These are phyloP conservation scores for Caenorhabditis panamensis DNA, from an alignment of 2,888 invertebrate genomes.

Conservation along the genomic window DNA sequence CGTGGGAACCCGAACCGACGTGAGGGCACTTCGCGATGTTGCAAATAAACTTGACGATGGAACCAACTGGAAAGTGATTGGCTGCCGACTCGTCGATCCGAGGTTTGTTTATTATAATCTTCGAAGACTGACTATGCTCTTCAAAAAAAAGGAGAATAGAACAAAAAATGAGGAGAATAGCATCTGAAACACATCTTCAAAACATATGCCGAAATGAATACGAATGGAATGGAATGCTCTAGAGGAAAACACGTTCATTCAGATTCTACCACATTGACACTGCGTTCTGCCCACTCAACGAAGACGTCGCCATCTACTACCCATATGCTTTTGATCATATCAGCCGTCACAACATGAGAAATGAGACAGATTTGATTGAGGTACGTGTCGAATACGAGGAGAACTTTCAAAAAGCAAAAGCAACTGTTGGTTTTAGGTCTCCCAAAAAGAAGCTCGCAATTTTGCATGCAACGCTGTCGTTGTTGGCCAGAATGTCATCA, in stretches of 20 bases:
- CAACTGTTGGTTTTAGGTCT: slow-evolving; percentile 58
- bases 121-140: slow-evolving; percentile 9
- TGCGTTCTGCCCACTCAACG: slow-evolving; percentile 79
- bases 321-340: slow-evolving; percentile 79
- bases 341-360: slow-evolving; percentile 77
- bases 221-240: too few species aligned
- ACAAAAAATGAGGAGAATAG: slow-evolving; percentile 1
- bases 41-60: slow-evolving; percentile 71
- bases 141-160: neutral
- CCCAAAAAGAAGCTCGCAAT: slow-evolving; percentile 75
- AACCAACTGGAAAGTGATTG: slow-evolving; percentile 74
- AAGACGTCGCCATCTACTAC: slow-evolving; percentile 76
- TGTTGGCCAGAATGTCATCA: slow-evolving; percentile 78
- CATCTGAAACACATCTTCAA: neutral
- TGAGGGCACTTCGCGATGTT: slow-evolving; percentile 73
- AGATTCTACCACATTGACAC: slow-evolving; percentile 81
- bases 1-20: slow-evolving; percentile 79
- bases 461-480: slow-evolving; percentile 81
- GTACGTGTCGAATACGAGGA: slow-evolving; percentile 32
- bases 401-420: neutral
- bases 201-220: neutral
- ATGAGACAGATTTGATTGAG: slow-evolving; percentile 71
- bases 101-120: slow-evolving; percentile 65
- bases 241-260: slow-evolving; percentile 6
- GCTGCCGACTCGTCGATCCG: slow-evolving; percentile 78